Evolutionary conservation across 2,888 invertebrate genomes (phyloP).

Genomic region (Limnephilus marmoratus): DNA sequence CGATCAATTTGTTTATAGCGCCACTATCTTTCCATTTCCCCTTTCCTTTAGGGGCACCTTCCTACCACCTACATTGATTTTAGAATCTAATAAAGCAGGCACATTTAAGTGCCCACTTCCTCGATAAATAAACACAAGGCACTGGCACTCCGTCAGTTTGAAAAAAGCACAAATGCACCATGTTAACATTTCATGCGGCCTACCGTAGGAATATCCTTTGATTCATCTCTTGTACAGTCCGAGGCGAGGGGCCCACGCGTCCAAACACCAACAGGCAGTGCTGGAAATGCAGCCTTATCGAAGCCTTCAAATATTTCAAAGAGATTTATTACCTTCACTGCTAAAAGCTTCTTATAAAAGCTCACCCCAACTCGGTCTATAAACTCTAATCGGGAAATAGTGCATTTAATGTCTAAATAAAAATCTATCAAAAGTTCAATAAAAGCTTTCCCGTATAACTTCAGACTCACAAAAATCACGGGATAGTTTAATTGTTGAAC

Average conservation of each 20-base stretch:
- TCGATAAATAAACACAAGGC: background rate
- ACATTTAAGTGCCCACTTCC: background rate
- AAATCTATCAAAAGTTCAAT: background rate
- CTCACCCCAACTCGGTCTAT: background rate
- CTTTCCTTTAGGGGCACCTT: background rate
- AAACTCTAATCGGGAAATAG: background rate
- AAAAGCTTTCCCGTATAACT: background rate
- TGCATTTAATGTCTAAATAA: background rate
- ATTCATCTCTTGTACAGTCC: conserved; percentile 32
- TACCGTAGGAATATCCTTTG: conserved; percentile 23
- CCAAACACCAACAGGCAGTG: conserved; percentile 8
- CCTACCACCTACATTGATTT: background rate
- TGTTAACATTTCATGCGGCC: conserved; percentile 32
- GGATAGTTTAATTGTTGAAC: too few species aligned
- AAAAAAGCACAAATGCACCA: conserved; percentile 43
- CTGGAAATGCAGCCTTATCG: conserved; percentile 8
- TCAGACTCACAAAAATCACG: too few species aligned
- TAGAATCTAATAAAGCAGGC: background rate
- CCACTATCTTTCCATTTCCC: too few species aligned
- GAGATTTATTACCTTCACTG: background rate
- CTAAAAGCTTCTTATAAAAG: background rate
- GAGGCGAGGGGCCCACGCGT: conserved; percentile 41
- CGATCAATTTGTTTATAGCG: too few species aligned
- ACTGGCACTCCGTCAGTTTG: conserved; percentile 4
- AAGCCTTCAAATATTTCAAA: background rate